phyloP scores from a whole-genome alignment of 2,113 vertebrate genomes.

The Leptocoma aspasia region DNA sequence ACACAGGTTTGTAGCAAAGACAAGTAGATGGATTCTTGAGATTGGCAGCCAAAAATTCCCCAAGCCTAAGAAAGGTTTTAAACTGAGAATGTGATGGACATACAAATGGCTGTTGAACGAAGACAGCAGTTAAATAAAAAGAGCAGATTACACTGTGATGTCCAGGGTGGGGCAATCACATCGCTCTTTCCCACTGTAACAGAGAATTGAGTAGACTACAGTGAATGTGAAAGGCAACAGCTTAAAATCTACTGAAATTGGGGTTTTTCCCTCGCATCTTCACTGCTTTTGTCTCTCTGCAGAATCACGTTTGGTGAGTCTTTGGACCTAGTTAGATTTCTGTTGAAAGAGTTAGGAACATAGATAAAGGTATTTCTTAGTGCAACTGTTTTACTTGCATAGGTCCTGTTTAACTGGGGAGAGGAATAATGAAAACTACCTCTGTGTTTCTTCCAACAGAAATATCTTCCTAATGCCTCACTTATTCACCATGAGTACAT shows the following conservation, averaged over 20 bases:
- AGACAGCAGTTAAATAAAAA: not conserved
- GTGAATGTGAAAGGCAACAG: not conserved
- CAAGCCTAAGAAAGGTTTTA: not conserved
- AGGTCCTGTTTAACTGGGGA: not conserved
- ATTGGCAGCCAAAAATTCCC: not conserved
- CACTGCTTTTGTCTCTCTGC: not conserved
- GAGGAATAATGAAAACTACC: not conserved
- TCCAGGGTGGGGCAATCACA: not conserved
- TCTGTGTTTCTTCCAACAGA: not conserved
- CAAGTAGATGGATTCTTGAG: not conserved
- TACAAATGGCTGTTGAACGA: not conserved
- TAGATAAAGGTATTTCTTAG: not conserved
- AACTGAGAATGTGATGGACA: not conserved
- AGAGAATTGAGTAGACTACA: not conserved
- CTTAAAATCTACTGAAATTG: not conserved
- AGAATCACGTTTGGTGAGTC: not conserved
- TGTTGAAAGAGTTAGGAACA: not conserved
- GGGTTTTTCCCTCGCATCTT: not conserved
- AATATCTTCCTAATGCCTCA: not conserved
- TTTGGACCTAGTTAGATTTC: not conserved
- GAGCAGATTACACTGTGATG: not conserved
- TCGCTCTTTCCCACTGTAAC: not conserved
- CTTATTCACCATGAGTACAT: not conserved
- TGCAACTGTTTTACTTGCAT: not conserved
- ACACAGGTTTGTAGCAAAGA: not conserved